Evolutionary conservation across 2,888 invertebrate species (phyloP), one percentile per base, ranked within the genome.

Genomic region (Yponomeuta malinellus): DNA sequence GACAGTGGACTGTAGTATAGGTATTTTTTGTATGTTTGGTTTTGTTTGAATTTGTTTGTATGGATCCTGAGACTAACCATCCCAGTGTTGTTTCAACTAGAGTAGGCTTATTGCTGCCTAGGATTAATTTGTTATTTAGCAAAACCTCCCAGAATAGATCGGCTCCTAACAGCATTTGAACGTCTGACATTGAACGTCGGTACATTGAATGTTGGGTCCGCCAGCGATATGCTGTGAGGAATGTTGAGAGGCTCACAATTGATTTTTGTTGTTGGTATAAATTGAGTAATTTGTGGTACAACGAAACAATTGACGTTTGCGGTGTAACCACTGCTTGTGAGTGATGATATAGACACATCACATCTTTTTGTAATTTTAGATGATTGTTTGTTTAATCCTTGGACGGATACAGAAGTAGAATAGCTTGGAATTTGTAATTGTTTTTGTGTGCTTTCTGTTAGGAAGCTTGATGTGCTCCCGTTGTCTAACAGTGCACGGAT

Each of bases 81-180:
- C 73, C 75, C 1, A 75, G 52, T 2, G 63, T 70, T 12, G 73
- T 72, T 59, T 73, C 71, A 48, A 72, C 71, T 52, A 68, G 69
- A 4, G 15, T 63, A 10, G 69, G 72, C 5, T 71, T 71, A 23
- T 68, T 71, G 29, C 63, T 64, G 8, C 71, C 68, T 8, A 70
- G 15, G 15, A 69, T 66, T 9, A 72, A 71, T 12, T 72, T 63
- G 2, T 73, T 71, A n/a, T 68, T 10, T 10, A 63, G 68, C 15
- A 65, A 59, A 23, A 73, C 33, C 31, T 69, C 23, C 70, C 48
- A 73, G n/a, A 73, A 74, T 2, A 72, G 15, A 10, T 73, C 71
- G 10, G 70, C 73, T 1, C 74, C 74, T 10, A 74, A 23, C 31
- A 74, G 65, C 8, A 73, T 69, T 6, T 75, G 71, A 9, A 74